These are phyloP conservation scores for Escarpia spicata DNA, from an alignment of 2,888 invertebrate genomes.

Conservation along the genomic window DNA sequence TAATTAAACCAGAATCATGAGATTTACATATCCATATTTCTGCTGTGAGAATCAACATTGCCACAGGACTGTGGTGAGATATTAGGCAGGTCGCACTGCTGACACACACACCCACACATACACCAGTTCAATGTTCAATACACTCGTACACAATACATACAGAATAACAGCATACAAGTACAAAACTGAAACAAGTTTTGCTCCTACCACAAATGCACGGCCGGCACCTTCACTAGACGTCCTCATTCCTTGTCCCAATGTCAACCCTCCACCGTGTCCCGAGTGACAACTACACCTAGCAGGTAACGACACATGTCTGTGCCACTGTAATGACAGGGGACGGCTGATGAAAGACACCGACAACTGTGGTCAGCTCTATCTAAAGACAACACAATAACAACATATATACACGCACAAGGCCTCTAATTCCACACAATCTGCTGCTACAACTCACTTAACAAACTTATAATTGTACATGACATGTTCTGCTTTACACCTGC, in stretches of 20 bases:
- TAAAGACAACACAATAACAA: neutral
- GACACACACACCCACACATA: neutral
- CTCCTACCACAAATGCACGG: neutral
- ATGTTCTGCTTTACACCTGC: neutral
- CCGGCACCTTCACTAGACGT: neutral
- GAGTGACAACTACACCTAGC: neutral
- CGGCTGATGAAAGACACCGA: neutral
- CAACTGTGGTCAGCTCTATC: neutral
- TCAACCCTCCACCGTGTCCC: neutral
- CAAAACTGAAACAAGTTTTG: neutral
- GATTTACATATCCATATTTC: neutral
- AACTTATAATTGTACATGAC: neutral
- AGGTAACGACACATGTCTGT: neutral
- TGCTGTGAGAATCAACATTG: neutral
- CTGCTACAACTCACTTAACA: neutral
- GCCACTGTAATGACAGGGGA: neutral
- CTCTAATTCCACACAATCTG: neutral
- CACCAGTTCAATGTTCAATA: neutral
- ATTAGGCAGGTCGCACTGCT: neutral
- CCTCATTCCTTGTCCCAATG: neutral
- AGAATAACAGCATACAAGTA: neutral
- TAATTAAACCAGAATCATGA: neutral
- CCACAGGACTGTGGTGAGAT: neutral
- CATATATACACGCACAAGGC: neutral
- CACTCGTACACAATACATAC: neutral